Evolutionary conservation across 1,140 invertebrate genomes (phyloP), one percentile per base, ranked within the genome.

Genomic region (Ceratina australensis): DNA sequence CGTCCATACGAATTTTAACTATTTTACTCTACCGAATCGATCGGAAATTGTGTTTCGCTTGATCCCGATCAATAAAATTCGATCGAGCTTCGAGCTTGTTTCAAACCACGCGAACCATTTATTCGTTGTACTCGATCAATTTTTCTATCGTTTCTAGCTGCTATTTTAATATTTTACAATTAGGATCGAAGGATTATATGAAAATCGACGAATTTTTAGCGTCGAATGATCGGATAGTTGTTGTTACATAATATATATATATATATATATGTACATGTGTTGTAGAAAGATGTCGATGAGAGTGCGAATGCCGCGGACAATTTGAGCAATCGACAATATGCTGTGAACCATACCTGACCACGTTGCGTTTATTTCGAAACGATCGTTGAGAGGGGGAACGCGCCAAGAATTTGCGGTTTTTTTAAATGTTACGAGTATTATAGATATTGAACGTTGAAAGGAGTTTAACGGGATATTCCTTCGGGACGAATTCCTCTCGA

Each of bases 81-180:
- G 22, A 66, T 12, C 15, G 8, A 24, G 42, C 42, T 66, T 66
- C 64, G 33, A 52, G 50, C 50, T 52, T n/a, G 26, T 68, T 28
- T 42, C 33, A 42, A 10, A n/a, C 10, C 10, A 50, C 8, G 13
- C 28, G 10, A 2, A 28, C 7, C 16, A n/a, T 54, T 26, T 52
- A 20, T 54, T 68, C 0, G 50, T 68, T 20, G 20, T n/a, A 20
- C 22, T 12, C 4, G n/a, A 68, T 20, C 3, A 56, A 54, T 68
- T 68, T 54, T 68, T 68, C 24, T 54, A 68, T 68, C 24, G 49
- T 68, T 68, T 49, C 49, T 68, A 22, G 50, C 18, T 50, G 49
- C 24, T 68, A 28, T 52, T 22, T 68, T 68, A 28, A 54, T 68
- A 33, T 26, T 54, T 68, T 54, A 20, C 8, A 5, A 13, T 15